phyloP scores from a whole-genome alignment of 2,888 invertebrate species.

The Fragum whitleyi region DNA sequence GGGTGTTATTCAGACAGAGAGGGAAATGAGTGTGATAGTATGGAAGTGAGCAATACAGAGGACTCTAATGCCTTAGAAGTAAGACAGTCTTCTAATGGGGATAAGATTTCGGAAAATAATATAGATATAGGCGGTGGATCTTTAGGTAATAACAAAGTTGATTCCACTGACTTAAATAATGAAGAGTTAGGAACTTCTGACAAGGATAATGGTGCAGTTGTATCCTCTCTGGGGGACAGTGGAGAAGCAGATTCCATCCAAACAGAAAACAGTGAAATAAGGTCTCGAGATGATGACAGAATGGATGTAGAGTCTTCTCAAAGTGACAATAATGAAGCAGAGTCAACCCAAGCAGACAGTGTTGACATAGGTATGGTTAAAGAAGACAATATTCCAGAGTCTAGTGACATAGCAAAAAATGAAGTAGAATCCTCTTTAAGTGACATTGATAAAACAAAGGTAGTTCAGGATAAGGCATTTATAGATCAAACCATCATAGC shows the following conservation, averaged over 20 bases:
- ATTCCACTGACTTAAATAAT: background rate
- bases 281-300: background rate
- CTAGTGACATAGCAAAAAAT: background rate
- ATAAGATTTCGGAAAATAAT: background rate
- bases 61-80: background rate
- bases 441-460: background rate
- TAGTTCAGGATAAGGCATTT: background rate
- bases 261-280: background rate
- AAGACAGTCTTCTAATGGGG: background rate
- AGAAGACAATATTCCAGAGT: background rate
- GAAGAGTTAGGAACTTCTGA: background rate
- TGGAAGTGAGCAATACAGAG: background rate
- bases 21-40: background rate
- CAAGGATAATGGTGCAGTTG: background rate
- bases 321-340: background rate
- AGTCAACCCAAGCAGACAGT: background rate
- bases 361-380: background rate
- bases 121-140: background rate
- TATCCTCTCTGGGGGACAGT: background rate
- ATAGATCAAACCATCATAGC: background rate
- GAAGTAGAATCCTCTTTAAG: background rate
- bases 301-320: background rate
- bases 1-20: background rate
- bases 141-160: background rate
- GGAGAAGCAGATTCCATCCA: background rate